Conservation (phyloP, 2,888 invertebrate species). For the Oscheius myriophilus region DNA sequence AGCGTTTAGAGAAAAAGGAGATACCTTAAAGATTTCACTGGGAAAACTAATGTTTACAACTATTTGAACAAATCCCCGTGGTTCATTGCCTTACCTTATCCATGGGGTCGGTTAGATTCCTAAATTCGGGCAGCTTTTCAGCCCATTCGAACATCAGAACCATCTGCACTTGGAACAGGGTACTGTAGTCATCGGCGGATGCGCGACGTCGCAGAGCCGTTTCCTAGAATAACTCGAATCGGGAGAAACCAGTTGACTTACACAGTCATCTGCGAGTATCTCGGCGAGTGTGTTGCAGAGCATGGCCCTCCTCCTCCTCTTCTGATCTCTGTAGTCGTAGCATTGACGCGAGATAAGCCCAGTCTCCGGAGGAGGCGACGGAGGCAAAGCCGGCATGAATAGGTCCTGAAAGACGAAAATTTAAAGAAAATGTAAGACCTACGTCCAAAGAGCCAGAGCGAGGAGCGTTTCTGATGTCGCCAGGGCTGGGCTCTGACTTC, state of each 20-base stretch:
- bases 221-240: slow-evolving; percentile 34
- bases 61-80: background rate
- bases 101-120: slow-evolving; percentile 49
- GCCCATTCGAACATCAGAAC: slow-evolving; percentile 69
- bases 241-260: slow-evolving; percentile 19
- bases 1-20: no score
- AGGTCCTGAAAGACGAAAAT: slow-evolving; percentile 34
- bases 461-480: background rate
- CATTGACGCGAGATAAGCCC: slow-evolving; percentile 36
- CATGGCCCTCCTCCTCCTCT: slow-evolving; percentile 60
- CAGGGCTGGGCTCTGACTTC: slow-evolving; percentile 13
- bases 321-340: slow-evolving; percentile 58
- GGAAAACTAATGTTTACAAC: no score
- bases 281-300: slow-evolving; percentile 64
- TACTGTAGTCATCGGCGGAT: slow-evolving; percentile 52
- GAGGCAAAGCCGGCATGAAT: slow-evolving; percentile 45
- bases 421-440: background rate
- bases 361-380: slow-evolving; percentile 46
- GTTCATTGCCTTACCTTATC: slow-evolving; percentile 63
- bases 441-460: slow-evolving; percentile 6
- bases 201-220: slow-evolving; percentile 50
- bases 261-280: slow-evolving; percentile 49
- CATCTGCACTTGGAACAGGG: slow-evolving; percentile 56
- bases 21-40: no score
- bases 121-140: slow-evolving; percentile 64